Base-by-base conservation (phyloP, 2,113 vertebrate species). In the Danionella cerebrum region DNA sequence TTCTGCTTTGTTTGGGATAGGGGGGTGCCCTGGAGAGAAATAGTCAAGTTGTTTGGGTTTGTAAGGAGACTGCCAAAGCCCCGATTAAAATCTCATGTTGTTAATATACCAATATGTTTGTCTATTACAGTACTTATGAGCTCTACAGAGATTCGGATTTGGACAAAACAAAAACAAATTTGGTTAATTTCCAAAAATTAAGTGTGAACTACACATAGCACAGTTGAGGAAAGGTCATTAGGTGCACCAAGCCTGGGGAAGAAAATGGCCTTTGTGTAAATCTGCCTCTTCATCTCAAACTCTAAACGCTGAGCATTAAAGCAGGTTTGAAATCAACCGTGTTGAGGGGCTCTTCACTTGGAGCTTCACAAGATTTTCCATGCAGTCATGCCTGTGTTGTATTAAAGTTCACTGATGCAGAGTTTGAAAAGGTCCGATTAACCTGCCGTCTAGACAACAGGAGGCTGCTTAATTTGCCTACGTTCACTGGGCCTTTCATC, bases 361-460 rank as follows among this genome's bases (percentile, higher is more conserved):
- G 67, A 53, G 47, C 18, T 24, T 62, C 35, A 69, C 31, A 55
- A 72, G 59, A 57, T 58, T 57, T 63, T 68, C 48, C 33, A 16
- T 29, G 44, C 38, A 33, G 33, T 19, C 36, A n/a, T 41, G 58
- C 58, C 65, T 12, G 51, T 48, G 51, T 45, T 39, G 42, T 57
- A 21, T 58, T 45, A 59, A 69, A 72, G 58, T 54, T 48, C 69
- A 57, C 18, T 65, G 62, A 72, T 64, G 71, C 63, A 42, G 10
- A 25, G 33, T 47, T 57, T 53, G 72, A 69, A 62, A 62, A 69
- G 65, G 57, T 66, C 45, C 60, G 57, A 74, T 70, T 72, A 77
- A 71, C 69, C 52, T 39, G 63, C 72, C 59, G 73, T 78, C 77
- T 79, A 76, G 79, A 76, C 77, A 60, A 76, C 62, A 65, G 66